Conservation (phyloP, 2,888 invertebrate species). For the Eupsilia transversa region DNA sequence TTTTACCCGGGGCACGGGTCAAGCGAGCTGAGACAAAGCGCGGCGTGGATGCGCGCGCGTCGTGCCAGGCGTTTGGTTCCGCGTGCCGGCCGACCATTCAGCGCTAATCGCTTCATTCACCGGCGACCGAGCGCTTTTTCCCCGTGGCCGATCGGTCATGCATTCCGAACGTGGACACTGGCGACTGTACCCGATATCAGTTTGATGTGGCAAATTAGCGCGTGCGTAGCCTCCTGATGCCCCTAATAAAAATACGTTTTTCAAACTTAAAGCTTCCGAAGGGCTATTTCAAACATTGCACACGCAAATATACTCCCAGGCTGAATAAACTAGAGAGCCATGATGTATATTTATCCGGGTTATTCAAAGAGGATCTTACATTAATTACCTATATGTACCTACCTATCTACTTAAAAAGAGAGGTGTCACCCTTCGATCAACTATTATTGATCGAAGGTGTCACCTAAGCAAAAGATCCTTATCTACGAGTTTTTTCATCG, state of each 20-base stretch:
- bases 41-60: constrained; percentile 81
- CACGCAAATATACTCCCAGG: constrained; percentile 3
- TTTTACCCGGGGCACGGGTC: constrained; percentile 89
- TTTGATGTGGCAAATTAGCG: constrained; percentile 78
- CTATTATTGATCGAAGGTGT: too few species aligned
- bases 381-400: neutral
- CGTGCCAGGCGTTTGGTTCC: constrained; percentile 86
- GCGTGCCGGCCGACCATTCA: constrained; percentile 87
- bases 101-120: constrained; percentile 90
- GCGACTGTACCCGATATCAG: constrained; percentile 76
- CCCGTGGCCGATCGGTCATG: constrained; percentile 87
- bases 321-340: neutral
- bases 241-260: constrained; percentile 7
- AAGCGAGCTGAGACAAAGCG: constrained; percentile 88
- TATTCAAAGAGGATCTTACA: neutral
- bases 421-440: too few species aligned
- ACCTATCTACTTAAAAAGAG: neutral
- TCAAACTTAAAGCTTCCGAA: neutral
- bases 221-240: constrained; percentile 59
- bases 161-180: constrained; percentile 82
- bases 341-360: neutral
- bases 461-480: neutral
- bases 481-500: neutral
- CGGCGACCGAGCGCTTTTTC: constrained; percentile 85
- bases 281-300: neutral